phyloP scores from a whole-genome alignment of 1,140 invertebrate genomes.

The Hyposmocoma kahamanoa region DNA sequence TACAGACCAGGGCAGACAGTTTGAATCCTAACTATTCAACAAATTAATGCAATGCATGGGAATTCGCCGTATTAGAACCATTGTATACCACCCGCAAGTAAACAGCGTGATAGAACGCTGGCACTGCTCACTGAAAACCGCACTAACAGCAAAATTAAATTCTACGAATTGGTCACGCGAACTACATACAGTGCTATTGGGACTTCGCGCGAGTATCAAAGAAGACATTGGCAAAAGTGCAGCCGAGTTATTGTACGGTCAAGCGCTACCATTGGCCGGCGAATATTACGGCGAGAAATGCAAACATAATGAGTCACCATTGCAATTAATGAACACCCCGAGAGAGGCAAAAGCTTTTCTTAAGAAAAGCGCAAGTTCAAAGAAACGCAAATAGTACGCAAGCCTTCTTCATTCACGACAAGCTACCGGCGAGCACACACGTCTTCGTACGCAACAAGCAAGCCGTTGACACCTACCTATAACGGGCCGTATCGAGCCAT shows the following conservation, averaged over 20 bases:
- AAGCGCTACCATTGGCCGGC: slow-evolving; percentile 4
- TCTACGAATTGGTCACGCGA: slow-evolving; percentile 18
- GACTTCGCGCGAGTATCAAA: slow-evolving; percentile 10
- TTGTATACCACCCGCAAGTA: slow-evolving; percentile 34
- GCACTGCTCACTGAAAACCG: slow-evolving; percentile 48
- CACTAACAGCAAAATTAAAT: slow-evolving; percentile 18
- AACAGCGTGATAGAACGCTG: slow-evolving; percentile 39
- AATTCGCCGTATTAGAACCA: slow-evolving; percentile 17
- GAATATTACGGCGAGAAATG: neutral
- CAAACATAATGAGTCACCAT: neutral
- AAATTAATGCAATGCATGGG: slow-evolving; percentile 19
- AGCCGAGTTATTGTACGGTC: slow-evolving; percentile 10
- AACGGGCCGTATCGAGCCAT: neutral
- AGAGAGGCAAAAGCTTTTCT: neutral
- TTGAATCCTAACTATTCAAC: slow-evolving; percentile 24
- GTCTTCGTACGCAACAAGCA: neutral
- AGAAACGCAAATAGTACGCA: neutral
- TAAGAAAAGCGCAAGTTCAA: neutral
- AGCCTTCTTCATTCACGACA: slow-evolving; percentile 1
- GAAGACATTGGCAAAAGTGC: slow-evolving; percentile 18
- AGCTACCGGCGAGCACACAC: neutral
- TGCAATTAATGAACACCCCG: neutral
- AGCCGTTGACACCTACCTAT: neutral
- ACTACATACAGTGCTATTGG: slow-evolving; percentile 30
- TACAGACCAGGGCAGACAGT: slow-evolving; percentile 38